Conservation (phyloP, 2,797 vertebrate genomes). For the Prunella strophiata region DNA sequence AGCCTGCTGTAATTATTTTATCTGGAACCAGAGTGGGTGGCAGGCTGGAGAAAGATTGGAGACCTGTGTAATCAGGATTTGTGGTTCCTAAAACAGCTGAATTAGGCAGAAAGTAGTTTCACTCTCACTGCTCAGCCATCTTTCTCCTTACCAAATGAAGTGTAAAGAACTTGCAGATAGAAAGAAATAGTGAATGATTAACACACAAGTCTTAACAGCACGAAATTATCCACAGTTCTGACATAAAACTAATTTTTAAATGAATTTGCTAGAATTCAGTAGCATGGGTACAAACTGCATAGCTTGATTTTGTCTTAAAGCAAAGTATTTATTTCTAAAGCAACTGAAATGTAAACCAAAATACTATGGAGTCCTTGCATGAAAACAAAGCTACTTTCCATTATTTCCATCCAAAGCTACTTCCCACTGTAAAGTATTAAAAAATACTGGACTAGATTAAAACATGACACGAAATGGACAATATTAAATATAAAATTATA, state of each 20-base stretch:
- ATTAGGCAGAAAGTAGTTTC: not conserved
- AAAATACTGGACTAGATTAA: not conserved
- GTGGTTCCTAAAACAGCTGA: not conserved
- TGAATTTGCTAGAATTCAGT: not conserved
- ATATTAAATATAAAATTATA: not conserved
- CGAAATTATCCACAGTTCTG: not conserved
- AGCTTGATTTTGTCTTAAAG: not conserved
- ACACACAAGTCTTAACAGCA: not conserved
- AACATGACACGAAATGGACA: not conserved
- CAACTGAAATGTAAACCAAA: not conserved
- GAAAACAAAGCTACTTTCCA: not conserved
- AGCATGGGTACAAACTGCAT: not conserved
- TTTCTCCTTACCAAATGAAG: not conserved
- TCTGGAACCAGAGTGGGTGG: not conserved
- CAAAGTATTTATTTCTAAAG: not conserved
- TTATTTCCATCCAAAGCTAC: too few relatives aligned
- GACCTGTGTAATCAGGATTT: not conserved
- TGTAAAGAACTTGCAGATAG: not conserved
- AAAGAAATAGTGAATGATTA: not conserved
- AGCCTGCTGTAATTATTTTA: not conserved
- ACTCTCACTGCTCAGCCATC: not conserved
- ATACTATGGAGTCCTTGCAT: not conserved
- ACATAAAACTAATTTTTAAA: not conserved
- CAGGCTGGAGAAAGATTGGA: not conserved
- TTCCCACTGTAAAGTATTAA: not conserved